Base-by-base conservation (phyloP, 2,888 invertebrate genomes). In the Drosophila trichaetosa region DNA sequence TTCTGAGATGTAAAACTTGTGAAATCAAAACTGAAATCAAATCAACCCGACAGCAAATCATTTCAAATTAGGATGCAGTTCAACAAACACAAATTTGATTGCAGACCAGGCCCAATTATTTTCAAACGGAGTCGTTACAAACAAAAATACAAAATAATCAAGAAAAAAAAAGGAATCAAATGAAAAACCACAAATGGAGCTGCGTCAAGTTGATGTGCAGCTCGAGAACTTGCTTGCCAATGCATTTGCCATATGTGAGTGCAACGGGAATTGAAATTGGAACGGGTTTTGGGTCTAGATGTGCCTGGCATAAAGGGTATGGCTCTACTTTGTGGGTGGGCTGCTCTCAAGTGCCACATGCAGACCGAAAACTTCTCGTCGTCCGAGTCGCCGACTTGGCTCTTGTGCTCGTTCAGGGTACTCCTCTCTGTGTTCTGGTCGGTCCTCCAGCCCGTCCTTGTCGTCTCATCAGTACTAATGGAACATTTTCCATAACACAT, bases 391-490 rank as follows among this genome's bases (percentile, higher is more conserved):
- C 54, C 63, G 57, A 63, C 63, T 62, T 71, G 64, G 76, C 53
- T 52, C 51, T 58, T 33, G 36, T 49, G 46, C 46, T 59, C 46
- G 54, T 34, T 57, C 40, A 48, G 58, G 51, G 21, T 53, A 53
- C 42, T 42, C 42, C 40, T 24, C 46, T 24, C 46, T 27, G 16
- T 46, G 24, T 46, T 24, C 49, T 27, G 40, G 71, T 53, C 60
- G 63, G 42, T 51, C 53, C 69, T n/a, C 27, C 36, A 36, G 34
- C 56, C 54, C 73, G 67, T 68, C 54, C 73, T 74, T 66, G 77
- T 64, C 81, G 82, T 68, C 83, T 85, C 90, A 87, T 90, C 87
- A 91, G 82, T 83, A 86, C 91, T 90, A 91, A 91, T 90, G 89
- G 83, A 90, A 90, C 83, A 88, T 82, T 87, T 90, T 85, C 80